A percentile compares a stretch with the other conserved stretches of the same genome.
Evolutionary conservation across 2,113 vertebrate species (phyloP).

Genomic region (Anthoscopus minutus): DNA sequence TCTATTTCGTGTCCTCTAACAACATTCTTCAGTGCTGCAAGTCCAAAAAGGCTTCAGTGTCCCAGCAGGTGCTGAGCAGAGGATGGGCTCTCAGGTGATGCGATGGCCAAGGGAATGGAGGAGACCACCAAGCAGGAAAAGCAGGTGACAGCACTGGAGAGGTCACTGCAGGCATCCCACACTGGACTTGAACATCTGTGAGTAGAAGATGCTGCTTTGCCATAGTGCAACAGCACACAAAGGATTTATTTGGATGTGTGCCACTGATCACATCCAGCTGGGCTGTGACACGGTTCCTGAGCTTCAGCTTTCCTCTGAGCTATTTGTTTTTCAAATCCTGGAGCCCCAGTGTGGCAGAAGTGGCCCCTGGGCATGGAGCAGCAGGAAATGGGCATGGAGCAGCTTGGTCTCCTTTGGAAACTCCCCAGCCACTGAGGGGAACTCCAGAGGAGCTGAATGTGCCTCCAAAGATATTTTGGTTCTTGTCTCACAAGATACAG

Average conservation of each 20-base stretch:
- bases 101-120: background rate
- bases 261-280: background rate
- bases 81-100: background rate
- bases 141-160: background rate
- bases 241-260: background rate
- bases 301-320: background rate
- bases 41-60: background rate
- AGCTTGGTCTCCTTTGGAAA: background rate
- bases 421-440: background rate
- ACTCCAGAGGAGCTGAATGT: background rate
- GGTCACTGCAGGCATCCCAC: background rate
- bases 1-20: too few species aligned
- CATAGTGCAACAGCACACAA: background rate
- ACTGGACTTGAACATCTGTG: rapidly evolving
- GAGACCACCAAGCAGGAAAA: background rate
- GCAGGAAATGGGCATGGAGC: background rate
- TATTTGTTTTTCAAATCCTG: rapidly evolving
- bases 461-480: background rate
- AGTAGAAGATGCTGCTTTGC: background rate
- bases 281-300: background rate
- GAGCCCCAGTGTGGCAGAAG: background rate
- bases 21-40: background rate
- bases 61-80: background rate
- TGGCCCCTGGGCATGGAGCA: background rate
- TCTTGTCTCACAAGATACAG: background rate